Base-by-base conservation (phyloP, 2,797 vertebrate genomes). In the Liasis olivaceus region DNA sequence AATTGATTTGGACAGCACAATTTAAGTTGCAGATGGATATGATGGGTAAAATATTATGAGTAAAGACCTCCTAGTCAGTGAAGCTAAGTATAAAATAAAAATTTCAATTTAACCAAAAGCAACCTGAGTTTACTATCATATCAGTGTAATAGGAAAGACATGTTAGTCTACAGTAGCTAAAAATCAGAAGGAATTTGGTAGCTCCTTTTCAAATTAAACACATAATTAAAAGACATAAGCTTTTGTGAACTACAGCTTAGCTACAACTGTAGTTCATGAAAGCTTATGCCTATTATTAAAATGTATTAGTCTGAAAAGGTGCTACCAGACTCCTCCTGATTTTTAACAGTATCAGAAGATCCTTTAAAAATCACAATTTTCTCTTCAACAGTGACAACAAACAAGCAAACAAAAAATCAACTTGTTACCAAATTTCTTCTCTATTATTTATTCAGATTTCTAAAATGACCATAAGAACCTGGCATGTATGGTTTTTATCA, bases 391-490 rank as follows among this genome's bases (percentile, higher is more conserved):
- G 42, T 12, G 42, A 77, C 36, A 77, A 42, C 36, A 24, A 77
- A 60, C 59, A 60, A 77, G 20, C 59, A 60, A 60, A 20, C 6
- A 58, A 90, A 47, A 31, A 17, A 26, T 60, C 5, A 54, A n/a
- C 0, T 87, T 85, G 47, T 14, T 58, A 17, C 54, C 60, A 66
- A 31, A 66, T 66, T 59, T 92, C 24, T 89, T 36, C 9, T 86
- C 11, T 51, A 81, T 51, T 59, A 62, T 8, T 60, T 72, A 86
- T 36, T 26, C 56, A 47, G 15, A n/a, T 84, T 92, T 72, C 64
- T 89, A 11, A 95, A 94, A 90, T 91, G 0, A 94, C 31, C 85
- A 63, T 0, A 31, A 63, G 58, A 31, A 96, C 91, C 14, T 6
- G 54, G 5, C 2, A 42, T 86, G 63, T 95, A 11, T 56, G 0